phyloP scores from a whole-genome alignment of 2,797 vertebrate species.

The Epinephelus malabaricus region DNA sequence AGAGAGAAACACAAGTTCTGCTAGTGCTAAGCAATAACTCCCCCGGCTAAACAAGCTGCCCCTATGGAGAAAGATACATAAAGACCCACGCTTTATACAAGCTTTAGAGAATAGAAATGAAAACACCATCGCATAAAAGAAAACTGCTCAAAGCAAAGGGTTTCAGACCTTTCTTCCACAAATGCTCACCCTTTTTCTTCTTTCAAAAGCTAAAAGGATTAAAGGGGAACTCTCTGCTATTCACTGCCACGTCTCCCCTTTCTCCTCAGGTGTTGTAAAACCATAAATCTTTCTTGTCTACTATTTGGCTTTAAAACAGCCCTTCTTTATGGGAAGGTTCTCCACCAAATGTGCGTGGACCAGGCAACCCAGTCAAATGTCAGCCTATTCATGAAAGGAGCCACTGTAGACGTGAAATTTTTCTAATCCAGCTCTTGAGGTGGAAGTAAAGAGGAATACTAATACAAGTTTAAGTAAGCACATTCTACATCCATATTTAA shows the following conservation, averaged over 20 bases:
- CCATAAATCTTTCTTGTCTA: slow-evolving; percentile 84
- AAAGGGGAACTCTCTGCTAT: slow-evolving; percentile 83
- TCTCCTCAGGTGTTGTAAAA: slow-evolving; percentile 86
- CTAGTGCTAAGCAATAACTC: slow-evolving; percentile 51
- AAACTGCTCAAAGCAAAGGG: slow-evolving; percentile 44
- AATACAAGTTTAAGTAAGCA: not conserved
- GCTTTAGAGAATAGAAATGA: slow-evolving; percentile 53
- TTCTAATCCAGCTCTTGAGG: not conserved
- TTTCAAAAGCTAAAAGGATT: slow-evolving; percentile 79
- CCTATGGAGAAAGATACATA: slow-evolving; percentile 32
- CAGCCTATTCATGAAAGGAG: slow-evolving; percentile 51
- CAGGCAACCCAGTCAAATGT: slow-evolving; percentile 72
- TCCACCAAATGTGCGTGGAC: slow-evolving; percentile 74
- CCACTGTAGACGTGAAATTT: slow-evolving; percentile 8
- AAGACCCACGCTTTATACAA: slow-evolving; percentile 53
- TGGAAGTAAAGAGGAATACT: not conserved
- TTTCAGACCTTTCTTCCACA: slow-evolving; percentile 77
- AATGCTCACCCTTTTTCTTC: slow-evolving; percentile 70
- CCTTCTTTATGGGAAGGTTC: slow-evolving; percentile 71
- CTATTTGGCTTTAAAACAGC: slow-evolving; percentile 78
- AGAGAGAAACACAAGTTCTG: slow-evolving; percentile 60
- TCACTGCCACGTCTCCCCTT: slow-evolving; percentile 76
- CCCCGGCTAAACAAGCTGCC: slow-evolving; percentile 51
- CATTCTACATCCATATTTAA: not conserved
- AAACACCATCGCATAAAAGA: slow-evolving; percentile 61